These are phyloP conservation scores for Tenrec ecaudatus DNA, from an alignment of 2,113 vertebrate species.

Conservation along the genomic window DNA sequence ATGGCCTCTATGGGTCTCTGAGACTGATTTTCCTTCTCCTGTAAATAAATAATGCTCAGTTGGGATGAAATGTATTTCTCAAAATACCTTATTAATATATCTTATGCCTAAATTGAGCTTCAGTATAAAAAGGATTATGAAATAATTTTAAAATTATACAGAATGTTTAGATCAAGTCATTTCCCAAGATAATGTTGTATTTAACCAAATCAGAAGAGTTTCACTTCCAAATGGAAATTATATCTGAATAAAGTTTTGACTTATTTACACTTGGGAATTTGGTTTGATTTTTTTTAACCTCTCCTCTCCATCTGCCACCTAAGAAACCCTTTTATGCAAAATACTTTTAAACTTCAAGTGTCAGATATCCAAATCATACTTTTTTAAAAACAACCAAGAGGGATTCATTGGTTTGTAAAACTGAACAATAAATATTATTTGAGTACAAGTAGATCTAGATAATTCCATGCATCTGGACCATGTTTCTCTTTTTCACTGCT, in stretches of 20 bases:
- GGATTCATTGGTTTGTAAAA: neutral
- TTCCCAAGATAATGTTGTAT: no score
- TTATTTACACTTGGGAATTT: neutral
- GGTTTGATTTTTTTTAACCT: neutral
- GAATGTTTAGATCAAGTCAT: neutral
- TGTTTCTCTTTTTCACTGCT: neutral
- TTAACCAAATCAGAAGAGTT: no score
- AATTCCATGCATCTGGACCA: neutral
- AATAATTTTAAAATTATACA: neutral
- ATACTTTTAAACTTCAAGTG: neutral
- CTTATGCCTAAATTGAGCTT: neutral
- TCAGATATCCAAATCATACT: neutral
- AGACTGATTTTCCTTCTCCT: no score
- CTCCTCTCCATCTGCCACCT: neutral
- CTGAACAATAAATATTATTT: neutral
- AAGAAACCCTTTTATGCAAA: constrained; percentile 6
- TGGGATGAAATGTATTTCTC: no score
- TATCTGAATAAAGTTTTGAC: neutral
- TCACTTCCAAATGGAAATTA: neutral
- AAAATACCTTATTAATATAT: no score
- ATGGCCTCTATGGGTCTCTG: no score
- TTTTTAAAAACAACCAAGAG: neutral
- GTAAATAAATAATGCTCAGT: no score
- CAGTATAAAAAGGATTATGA: constrained; percentile 25
- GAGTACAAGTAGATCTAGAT: neutral